Percentiles rank a stretch among this genome's conserved stretches.
Evolutionary conservation across 2,797 vertebrate species (phyloP).

Genomic region (Chelon auratus): DNA sequence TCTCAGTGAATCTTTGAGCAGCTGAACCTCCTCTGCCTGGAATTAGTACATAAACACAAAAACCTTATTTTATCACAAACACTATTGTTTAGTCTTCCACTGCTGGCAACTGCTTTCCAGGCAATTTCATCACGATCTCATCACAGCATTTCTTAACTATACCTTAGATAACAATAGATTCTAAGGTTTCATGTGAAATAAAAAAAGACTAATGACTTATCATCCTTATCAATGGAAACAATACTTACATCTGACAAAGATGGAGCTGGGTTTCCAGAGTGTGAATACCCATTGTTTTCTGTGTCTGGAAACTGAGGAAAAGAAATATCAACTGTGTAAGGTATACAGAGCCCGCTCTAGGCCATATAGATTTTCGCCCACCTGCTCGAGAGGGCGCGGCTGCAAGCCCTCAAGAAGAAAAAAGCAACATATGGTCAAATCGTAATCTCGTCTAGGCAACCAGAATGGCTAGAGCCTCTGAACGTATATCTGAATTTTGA

Average conservation of each 20-base stretch:
- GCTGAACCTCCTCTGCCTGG: constrained; percentile 92
- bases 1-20: constrained; percentile 92
- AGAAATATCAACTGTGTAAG: not conserved
- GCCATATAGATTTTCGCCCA: no score
- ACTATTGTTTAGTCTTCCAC: not conserved
- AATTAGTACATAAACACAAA: constrained; percentile 26
- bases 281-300: constrained; percentile 91
- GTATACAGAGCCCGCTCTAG: no score
- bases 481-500: no score
- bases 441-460: no score
- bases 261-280: constrained; percentile 80
- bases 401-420: no score
- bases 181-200: not conserved
- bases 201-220: not conserved
- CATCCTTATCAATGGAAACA: not conserved
- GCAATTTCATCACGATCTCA: not conserved
- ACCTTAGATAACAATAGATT: not conserved
- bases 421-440: no score
- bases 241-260: constrained; percentile 87
- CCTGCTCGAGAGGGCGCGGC: no score
- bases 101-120: not conserved
- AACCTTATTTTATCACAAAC: not conserved
- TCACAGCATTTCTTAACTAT: not conserved
- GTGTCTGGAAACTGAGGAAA: constrained; percentile 65
- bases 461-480: no score